Evolutionary conservation across 2,888 invertebrate genomes (phyloP), one percentile per base, ranked within the genome.

Genomic region (Lithophane leautieri): DNA sequence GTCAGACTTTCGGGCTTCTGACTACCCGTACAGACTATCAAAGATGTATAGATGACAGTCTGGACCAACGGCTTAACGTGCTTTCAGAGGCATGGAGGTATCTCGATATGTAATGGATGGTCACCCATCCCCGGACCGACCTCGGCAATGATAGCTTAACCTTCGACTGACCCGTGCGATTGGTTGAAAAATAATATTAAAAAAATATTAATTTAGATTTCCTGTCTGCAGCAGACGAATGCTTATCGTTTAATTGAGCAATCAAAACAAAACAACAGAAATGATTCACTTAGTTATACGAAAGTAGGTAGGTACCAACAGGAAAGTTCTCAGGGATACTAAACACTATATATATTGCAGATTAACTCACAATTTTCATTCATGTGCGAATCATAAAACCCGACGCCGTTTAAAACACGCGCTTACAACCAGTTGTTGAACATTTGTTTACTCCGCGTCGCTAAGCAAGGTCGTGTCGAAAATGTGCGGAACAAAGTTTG

Each of bases 391-490:
- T 66, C 78, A 47, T 69, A 78, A 83, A 67, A 71, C 66, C 61
- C 14, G 76, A 50, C 65, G 70, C 58, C 25, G 66, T 34, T 78
- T 76, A 82, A 79, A 88, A 80, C 78, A 40, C 28, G 16, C 78
- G 74, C 52, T 63, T 50, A 69, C 75, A 77, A 88, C 79, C 85
- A 65, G 86, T 83, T 86, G 67, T 52, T 52, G 68, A 28, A 83
- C 88, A 89, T 86, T 88, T 86, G 84, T 87, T 88, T 85, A 87
- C 83, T 65, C 62, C 77, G 66, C 79, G 81, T 60, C 83, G 82
- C 72, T 70, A 70, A 70, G 82, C 78, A 87, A 88, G 83, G 89
- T 78, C 79, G 88, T 76, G 73, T 81, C 78, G 60, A 87, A 81
- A 74, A 88, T 88, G 87, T 81, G 54, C 69, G 47, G 67, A 56